Conservation (phyloP, 2,888 invertebrate species). For the Marasmarcha lunaedactyla region DNA sequence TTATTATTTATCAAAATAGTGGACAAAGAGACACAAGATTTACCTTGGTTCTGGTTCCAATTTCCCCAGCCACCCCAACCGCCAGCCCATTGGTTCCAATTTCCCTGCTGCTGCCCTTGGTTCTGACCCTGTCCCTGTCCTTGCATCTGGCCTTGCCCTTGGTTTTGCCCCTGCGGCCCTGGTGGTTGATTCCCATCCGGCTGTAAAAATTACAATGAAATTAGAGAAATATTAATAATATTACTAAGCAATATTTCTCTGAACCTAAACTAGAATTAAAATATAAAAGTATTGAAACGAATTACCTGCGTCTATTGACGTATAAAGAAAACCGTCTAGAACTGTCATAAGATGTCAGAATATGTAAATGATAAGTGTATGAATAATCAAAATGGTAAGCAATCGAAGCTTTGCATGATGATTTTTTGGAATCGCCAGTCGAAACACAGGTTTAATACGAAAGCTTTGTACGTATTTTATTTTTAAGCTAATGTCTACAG, state of each 20-base stretch:
- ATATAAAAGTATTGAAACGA: neutral
- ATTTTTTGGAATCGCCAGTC: too few species aligned
- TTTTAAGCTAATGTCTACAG: too few species aligned
- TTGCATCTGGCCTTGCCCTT: constrained; percentile 11
- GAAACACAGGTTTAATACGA: too few species aligned
- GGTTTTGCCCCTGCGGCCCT: constrained; percentile 7
- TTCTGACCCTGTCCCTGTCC: constrained; percentile 25
- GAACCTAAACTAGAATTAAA: constrained; percentile 4
- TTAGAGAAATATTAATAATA: too few species aligned
- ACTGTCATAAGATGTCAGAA: too few species aligned
- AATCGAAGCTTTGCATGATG: too few species aligned
- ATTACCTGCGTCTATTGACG: neutral
- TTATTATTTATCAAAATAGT: neutral
- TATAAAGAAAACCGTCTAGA: too few species aligned
- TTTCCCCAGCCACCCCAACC: constrained; percentile 49
- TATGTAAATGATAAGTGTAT: too few species aligned
- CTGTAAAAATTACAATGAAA: too few species aligned
- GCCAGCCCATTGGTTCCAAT: constrained; percentile 56
- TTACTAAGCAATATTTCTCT: too few species aligned
- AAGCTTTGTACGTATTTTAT: too few species aligned
- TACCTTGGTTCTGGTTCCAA: constrained; percentile 45
- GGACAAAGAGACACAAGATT: neutral
- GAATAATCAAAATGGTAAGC: too few species aligned
- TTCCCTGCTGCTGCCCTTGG: constrained; percentile 23
- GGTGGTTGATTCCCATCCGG: constrained; percentile 1